phyloP scores from a whole-genome alignment of 2,797 vertebrate genomes.

The Sphenodon punctatus region DNA sequence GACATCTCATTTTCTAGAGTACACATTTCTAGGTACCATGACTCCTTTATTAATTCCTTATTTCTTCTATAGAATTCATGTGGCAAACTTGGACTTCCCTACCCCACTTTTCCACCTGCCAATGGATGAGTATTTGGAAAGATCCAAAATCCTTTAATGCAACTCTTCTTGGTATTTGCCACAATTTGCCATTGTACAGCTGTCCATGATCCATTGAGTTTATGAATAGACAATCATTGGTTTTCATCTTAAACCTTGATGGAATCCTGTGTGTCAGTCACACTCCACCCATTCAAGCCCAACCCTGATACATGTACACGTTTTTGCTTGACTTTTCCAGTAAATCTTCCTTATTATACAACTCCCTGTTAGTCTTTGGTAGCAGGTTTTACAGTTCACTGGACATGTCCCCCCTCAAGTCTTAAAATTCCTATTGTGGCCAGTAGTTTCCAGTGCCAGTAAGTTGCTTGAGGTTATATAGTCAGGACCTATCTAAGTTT shows the following conservation, averaged over 20 bases:
- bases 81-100: too few species aligned
- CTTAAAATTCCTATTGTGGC: background rate
- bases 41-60: too few species aligned
- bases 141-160: too few species aligned
- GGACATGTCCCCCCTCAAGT: background rate
- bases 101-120: background rate
- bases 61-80: too few species aligned
- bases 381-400: background rate
- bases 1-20: too few species aligned
- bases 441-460: background rate
- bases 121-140: background rate
- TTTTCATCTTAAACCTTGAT: background rate
- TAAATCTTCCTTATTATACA: background rate
- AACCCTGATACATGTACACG: background rate
- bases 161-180: too few species aligned
- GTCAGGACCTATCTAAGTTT: background rate
- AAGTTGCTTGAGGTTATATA: background rate
- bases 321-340: background rate
- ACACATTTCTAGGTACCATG: too few species aligned
- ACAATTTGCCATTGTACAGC: too few species aligned
- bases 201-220: too few species aligned
- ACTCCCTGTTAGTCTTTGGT: rapidly evolving
- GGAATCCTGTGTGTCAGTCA: background rate
- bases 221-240: background rate
- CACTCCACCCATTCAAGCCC: background rate